Base-by-base conservation (phyloP, 2,888 invertebrate species). In the Anaspis maculata region DNA sequence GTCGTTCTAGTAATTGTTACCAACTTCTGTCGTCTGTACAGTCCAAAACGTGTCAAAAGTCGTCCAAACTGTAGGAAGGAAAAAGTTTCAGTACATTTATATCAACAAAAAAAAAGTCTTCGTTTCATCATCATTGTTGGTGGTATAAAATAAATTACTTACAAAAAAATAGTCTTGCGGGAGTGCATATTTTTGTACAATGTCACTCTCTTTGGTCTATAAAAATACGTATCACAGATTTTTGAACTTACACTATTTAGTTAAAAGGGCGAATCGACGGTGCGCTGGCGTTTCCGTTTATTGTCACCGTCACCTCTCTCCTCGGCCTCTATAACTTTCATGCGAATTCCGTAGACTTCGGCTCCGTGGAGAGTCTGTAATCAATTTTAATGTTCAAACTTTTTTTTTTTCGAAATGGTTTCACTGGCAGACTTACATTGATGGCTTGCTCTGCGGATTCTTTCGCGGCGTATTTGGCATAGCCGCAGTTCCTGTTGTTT, bases 311-410 rank as follows among this genome's bases (percentile, higher is more conserved):
- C 53, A 3, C 44, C 46, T 16, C 56, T 75, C 46, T 86, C 85
- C 52, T 91, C 91, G 0, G 94, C 92, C 60, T 87, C 83, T 64
- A 92, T 69, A 3, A 94, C 92, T 70, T 91, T 87, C 31, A 94
- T 70, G 41, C 88, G 76, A 13, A 86, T 79, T 13, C 90, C 90
- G 52, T 83, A 85, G 36, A 94, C 74, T 61, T 90, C 89, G 38
- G 89, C 86, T 6, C 90, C 91, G 59, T 94, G 90, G 26, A 94
- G 65, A 1, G 59, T 56, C 56, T 69, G 37, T 28, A 54, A 47
- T 25, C 41, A 33, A 36, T 32, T 38, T 23, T 12, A 13, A 34
- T 16, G 24, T 21, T 21, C n/a, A 24, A 10, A 24, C 10, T 3
- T 24, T 24, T 13, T 24, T 13, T 16, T 12, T 3, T 9, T 4